Base-by-base conservation (phyloP, 2,888 invertebrate genomes). In the Antitype chi region DNA sequence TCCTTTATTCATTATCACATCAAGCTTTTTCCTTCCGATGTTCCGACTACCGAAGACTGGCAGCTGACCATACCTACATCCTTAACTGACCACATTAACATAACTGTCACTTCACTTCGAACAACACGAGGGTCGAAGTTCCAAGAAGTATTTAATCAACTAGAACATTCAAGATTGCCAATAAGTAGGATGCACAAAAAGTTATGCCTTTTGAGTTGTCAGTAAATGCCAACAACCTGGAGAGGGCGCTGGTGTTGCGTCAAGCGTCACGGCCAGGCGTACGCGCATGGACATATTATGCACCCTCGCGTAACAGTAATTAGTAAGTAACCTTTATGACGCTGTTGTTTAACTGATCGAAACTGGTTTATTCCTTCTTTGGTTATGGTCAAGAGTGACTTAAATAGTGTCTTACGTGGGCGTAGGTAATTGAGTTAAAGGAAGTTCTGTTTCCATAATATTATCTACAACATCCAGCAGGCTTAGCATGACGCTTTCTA, bases 311-410 rank as follows among this genome's bases (percentile, higher is more conserved):
- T 79, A 75, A 81, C 85, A 79, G 85, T 86, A 88, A 89, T 90
- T 90, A 90, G 70, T 85, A 72, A 72, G 81, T 91, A 91, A 92
- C 92, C 91, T 93, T 93, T 92, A 90, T 85, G 84, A 85, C 88
- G 80, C 80, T 81, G 62, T 80, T 78, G 59, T 62, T 70, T 62
- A 64, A 66, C 69, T 75, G 71, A 68, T 70, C 43, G 43, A 59
- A 78, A 86, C 86, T 70, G 43, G 81, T 86, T 83, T 63, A 66
- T 64, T 53, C 47, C 60, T 74, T 84, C 77, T 74, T 66, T 79
- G 67, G 78, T 73, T 57, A 59, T 67, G 62, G 64, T 60, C 28
- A 57, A 66, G 64, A 60, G 49, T 38, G 47, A 25, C 20, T 25
- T 69, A 28, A 72, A 15, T 68, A 62, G 63, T 23, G 17, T 25